phyloP scores from a whole-genome alignment of 92 coral and sea anemone genomes.

The Porites divaricata region DNA sequence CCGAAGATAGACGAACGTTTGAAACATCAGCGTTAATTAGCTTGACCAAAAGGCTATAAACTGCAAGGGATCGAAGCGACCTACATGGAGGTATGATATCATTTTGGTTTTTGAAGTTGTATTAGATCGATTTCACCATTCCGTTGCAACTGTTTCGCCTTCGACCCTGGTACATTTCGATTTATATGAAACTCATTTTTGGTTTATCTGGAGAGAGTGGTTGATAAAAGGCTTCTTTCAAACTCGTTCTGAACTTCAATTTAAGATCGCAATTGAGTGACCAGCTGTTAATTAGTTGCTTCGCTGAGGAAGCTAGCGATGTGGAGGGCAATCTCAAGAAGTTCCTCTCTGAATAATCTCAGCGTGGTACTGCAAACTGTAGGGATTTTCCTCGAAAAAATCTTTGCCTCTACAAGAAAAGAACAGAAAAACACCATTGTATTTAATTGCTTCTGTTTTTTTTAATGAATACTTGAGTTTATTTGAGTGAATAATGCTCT shows the following conservation, averaged over 20 bases:
- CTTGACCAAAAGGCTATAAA: background rate
- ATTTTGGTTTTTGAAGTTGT: background rate
- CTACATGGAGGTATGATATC: constrained; percentile 3
- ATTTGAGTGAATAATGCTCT: constrained; percentile 16
- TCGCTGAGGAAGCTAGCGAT: background rate
- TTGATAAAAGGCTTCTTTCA: background rate
- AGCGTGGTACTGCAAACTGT: background rate
- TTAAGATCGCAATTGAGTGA: constrained; percentile 17
- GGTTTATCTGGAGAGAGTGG: background rate
- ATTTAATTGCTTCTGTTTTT: background rate
- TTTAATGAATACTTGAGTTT: constrained; percentile 20
- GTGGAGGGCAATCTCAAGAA: background rate
- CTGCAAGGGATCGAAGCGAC: background rate
- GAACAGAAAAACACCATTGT: background rate
- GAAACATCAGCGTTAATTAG: constrained; percentile 9
- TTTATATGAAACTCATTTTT: background rate
- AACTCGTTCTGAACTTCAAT: constrained; percentile 13
- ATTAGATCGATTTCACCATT: background rate
- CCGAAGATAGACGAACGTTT: background rate
- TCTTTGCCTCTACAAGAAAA: background rate
- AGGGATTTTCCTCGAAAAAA: background rate
- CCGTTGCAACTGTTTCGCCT: background rate
- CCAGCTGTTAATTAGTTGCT: constrained; percentile 16
- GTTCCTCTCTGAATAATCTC: constrained; percentile 1
- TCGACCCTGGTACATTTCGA: background rate